Evolutionary conservation across 2,888 invertebrate genomes (phyloP).

Genomic region (Julus scanicus): DNA sequence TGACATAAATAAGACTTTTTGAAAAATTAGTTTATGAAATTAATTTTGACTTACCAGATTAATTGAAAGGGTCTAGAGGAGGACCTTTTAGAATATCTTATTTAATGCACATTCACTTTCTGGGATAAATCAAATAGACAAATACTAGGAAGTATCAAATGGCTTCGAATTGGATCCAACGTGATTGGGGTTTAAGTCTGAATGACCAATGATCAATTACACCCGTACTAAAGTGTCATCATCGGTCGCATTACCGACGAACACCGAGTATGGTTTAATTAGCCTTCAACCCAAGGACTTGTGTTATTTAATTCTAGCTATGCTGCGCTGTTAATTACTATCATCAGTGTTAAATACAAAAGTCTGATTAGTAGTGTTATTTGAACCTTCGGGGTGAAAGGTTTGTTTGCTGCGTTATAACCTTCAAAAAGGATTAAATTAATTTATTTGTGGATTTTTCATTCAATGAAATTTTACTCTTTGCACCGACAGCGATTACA

Average conservation of each 20-base stretch:
- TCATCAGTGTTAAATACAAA: neutral
- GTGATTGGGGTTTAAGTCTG: too few species aligned
- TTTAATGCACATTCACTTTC: too few species aligned
- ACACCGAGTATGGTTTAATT: neutral
- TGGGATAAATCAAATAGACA: too few species aligned
- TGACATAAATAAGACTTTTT: too few species aligned
- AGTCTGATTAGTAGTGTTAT: neutral
- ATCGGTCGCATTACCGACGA: neutral
- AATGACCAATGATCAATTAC: neutral
- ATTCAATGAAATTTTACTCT: neutral
- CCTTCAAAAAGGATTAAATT: neutral
- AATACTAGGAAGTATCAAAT: too few species aligned
- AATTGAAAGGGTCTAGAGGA: too few species aligned
- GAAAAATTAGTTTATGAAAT: too few species aligned
- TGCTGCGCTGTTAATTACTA: neutral
- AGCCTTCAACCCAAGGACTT: neutral
- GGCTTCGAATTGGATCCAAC: too few species aligned
- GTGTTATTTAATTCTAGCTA: neutral
- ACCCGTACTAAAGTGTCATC: neutral
- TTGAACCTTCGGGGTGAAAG: neutral
- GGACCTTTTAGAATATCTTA: too few species aligned
- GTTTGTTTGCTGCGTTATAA: neutral
- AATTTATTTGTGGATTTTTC: neutral
- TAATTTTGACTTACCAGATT: too few species aligned
- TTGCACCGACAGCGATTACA: neutral